phyloP scores from a whole-genome alignment of 64 coral and sea anemone genomes.

The Pocillopora damicornis region DNA sequence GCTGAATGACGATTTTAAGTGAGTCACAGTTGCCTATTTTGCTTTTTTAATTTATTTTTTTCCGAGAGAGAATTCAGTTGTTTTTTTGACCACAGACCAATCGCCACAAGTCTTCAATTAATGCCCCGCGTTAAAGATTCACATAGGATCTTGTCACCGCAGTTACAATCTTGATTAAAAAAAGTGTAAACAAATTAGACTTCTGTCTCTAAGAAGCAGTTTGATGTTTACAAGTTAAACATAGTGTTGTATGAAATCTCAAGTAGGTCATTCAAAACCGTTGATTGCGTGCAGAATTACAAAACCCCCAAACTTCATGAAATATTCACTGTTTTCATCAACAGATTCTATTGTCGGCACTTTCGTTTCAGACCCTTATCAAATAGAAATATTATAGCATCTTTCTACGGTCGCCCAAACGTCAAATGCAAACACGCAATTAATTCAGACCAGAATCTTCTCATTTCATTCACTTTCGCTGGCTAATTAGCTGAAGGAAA shows the following conservation, averaged over 20 bases:
- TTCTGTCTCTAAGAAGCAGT: no score
- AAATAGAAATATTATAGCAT: not conserved
- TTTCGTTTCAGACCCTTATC: not conserved
- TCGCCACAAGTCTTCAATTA: not conserved
- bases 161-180: not conserved
- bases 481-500: no score
- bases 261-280: not conserved
- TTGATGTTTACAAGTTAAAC: not conserved
- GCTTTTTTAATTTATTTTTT: not conserved
- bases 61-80: not conserved
- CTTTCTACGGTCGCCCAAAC: not conserved
- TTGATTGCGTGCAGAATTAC: not conserved
- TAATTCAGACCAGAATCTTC: no score
- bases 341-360: not conserved
- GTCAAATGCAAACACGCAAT: not conserved
- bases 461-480: no score
- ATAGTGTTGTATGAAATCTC: not conserved
- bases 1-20: no score
- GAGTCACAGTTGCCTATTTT: not conserved
- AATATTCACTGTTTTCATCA: conserved; percentile 12
- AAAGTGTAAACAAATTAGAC: no score
- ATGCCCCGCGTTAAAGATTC: not conserved
- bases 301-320: not conserved
- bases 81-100: conserved; percentile 5
- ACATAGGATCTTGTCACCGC: not conserved